Conservation (phyloP, 2,888 invertebrate genomes). For the Thymelicus sylvestris region DNA sequence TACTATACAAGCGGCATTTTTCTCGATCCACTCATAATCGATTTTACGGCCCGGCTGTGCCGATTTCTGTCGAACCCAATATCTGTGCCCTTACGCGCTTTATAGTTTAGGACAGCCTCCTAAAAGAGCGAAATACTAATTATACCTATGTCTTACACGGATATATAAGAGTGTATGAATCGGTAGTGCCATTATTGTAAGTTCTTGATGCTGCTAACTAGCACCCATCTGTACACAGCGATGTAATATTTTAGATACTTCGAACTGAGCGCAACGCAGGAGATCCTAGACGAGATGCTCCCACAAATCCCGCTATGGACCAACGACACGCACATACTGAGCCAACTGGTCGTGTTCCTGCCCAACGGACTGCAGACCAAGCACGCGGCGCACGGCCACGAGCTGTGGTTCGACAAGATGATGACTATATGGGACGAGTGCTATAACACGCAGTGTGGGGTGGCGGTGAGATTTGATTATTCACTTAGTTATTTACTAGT, state of each 20-base stretch:
- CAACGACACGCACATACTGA: constrained; percentile 80
- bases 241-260: constrained; percentile 85
- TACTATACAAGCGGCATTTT: too few species aligned
- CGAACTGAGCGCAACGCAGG: constrained; percentile 89
- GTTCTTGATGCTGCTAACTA: too few species aligned
- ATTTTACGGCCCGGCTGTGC: too few species aligned
- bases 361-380: constrained; percentile 88
- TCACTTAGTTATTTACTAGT: too few species aligned
- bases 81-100: too few species aligned
- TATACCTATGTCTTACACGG: neutral
- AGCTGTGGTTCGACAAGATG: constrained; percentile 92
- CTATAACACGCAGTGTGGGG: constrained; percentile 89
- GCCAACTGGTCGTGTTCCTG: constrained; percentile 89
- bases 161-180: too few species aligned
- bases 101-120: too few species aligned
- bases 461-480: constrained; percentile 57
- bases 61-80: too few species aligned
- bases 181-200: too few species aligned
- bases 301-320: constrained; percentile 92
- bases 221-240: too few species aligned
- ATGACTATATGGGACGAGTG: constrained; percentile 91
- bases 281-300: constrained; percentile 93
- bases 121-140: neutral
- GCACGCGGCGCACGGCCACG: constrained; percentile 86
- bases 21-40: too few species aligned